phyloP scores from a whole-genome alignment of 2,888 invertebrate genomes.

The Pollenia angustigena region DNA sequence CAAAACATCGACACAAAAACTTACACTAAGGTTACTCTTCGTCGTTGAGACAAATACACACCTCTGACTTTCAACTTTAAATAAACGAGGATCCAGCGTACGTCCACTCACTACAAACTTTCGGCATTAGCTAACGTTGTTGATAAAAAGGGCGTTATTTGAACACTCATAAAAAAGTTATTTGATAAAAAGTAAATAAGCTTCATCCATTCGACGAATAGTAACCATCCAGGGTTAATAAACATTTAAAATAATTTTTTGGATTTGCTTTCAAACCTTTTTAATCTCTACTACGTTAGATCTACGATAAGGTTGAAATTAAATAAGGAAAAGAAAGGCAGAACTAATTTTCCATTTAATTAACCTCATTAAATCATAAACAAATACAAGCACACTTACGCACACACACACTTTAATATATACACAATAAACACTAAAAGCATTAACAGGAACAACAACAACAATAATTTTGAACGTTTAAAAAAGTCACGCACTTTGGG shows the following conservation, averaged over 20 bases:
- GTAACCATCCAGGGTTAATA: not conserved
- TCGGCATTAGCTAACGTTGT: no score
- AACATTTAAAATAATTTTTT: slow-evolving; percentile 13
- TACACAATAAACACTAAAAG: not conserved
- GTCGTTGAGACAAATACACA: no score
- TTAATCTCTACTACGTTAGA: not conserved
- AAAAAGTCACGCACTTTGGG: slow-evolving; percentile 69
- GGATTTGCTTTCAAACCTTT: not conserved
- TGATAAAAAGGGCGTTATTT: no score
- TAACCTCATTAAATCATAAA: slow-evolving; percentile 67
- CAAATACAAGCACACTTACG: slow-evolving; percentile 31
- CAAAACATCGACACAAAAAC: no score
- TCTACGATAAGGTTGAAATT: slow-evolving; percentile 32
- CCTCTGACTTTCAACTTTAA: no score
- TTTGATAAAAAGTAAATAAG: no score
- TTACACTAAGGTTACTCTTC: no score
- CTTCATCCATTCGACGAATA: no score
- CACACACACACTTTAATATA: not conserved
- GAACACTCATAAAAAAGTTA: no score
- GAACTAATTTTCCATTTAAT: slow-evolving; percentile 73
- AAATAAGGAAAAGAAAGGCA: slow-evolving; percentile 33
- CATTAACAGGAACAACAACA: slow-evolving; percentile 34
- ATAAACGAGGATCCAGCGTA: no score
- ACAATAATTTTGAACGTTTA: slow-evolving; percentile 33
- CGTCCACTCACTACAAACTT: no score